Evolutionary conservation across 2,797 vertebrate genomes (phyloP), one percentile per base, ranked within the genome.

Genomic region (Urosaurus nigricauda): DNA sequence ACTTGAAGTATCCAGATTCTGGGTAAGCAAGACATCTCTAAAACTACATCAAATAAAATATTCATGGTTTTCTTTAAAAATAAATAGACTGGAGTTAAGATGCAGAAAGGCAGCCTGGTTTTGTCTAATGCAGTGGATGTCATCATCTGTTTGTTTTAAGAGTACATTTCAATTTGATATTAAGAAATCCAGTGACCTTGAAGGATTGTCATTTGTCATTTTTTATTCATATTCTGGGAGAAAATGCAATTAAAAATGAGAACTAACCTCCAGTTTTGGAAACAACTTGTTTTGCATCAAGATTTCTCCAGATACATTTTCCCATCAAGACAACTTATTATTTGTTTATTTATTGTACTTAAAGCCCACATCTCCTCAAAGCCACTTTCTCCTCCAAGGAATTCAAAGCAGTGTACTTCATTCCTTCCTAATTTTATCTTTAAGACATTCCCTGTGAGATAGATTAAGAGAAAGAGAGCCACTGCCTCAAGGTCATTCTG

Each of bases 31-130:
- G 87, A 91, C 75, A 82, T 35, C 56, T 89, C 84, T 89, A 90
- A 93, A 95, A 90, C 89, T 88, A 86, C 88, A 79, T 77, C 79
- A 65, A 93, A 94, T 95, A 91, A 95, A 95, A 95, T 93, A 96
- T 94, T 96, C 0, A 95, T 95, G 87, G 12, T 92, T 95, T 95
- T 87, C 93, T 94, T 96, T 95, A 94, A 95, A 95, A 95, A 95
- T 95, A 95, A 94, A 95, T 95, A 94, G 79, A 92, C 82, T 53
- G 63, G 71, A 89, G 79, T 89, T 90, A 91, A 92, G 60, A 82
- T 91, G 75, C 83, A 86, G 71, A 75, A 88, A 87, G 60, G 90
- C 79, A 93, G 56, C 89, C 70, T 90, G 70, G 65, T 78, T 78
- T 91, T 91, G 92, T 56, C 73, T 86, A 75, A 75, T 74, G 86